A percentile compares a stretch with the other conserved stretches of the same genome.
These are phyloP conservation scores for Neolamprologus ventralis DNA, from an alignment of 2,113 vertebrate species.

Conservation along the genomic window DNA sequence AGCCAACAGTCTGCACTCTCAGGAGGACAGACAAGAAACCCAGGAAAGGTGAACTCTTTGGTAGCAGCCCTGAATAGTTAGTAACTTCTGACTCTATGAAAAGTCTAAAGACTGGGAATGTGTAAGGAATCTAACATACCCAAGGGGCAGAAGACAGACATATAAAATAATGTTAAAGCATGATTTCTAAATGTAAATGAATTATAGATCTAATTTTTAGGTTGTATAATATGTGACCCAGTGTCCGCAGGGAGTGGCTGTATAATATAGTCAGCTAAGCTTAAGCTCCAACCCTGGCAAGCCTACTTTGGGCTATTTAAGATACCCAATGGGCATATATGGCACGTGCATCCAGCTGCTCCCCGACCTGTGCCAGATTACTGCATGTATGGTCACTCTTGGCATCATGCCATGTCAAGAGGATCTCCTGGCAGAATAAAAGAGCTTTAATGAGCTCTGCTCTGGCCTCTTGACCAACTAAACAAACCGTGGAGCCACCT, in stretches of 20 bases:
- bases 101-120: not conserved
- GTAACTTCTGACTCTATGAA: not conserved
- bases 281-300: constrained; percentile 36
- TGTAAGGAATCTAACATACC: not conserved
- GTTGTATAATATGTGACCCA: not conserved
- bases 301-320: constrained; percentile 13
- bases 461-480: constrained; percentile 29
- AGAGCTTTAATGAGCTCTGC: constrained; percentile 10
- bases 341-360: constrained; percentile 32
- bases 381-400: constrained; percentile 14
- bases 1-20: not conserved
- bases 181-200: not conserved
- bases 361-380: constrained; percentile 23
- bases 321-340: constrained; percentile 8
- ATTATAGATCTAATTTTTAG: not conserved
- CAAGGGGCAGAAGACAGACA: not conserved
- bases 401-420: constrained; percentile 25
- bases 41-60: not conserved
- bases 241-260: not conserved
- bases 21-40: not conserved
- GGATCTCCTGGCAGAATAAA: constrained; percentile 25
- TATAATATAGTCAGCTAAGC: constrained; percentile 9
- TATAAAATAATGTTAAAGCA: not conserved
- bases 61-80: not conserved
- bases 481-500: not conserved